A percentile compares a stretch with the other conserved stretches of the same genome.
Evolutionary conservation across 2,888 invertebrate species (phyloP).

Genomic region (Sialis lutaria): DNA sequence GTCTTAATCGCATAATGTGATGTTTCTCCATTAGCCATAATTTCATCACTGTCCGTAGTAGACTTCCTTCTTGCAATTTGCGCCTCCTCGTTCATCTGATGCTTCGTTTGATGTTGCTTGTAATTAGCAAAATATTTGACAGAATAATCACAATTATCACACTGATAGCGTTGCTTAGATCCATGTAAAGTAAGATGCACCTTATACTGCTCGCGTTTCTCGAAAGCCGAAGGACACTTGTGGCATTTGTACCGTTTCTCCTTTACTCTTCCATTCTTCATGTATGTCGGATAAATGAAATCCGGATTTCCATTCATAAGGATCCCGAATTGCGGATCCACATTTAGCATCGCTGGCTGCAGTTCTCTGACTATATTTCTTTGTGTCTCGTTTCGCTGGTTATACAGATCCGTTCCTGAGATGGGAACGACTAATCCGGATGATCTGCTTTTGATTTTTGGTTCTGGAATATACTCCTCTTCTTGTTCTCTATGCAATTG

Average conservation of each 20-base stretch:
- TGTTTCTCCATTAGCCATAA: conserved; percentile 9
- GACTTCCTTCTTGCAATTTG: conserved; percentile 32
- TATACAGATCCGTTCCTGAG: conserved; percentile 47
- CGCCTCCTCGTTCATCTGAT: conserved; percentile 52
- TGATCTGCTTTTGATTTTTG: conserved; percentile 14
- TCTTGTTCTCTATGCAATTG: conserved; percentile 18
- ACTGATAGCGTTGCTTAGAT: conserved; percentile 64
- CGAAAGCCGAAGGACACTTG: conserved; percentile 77
- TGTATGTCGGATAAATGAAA: conserved; percentile 55
- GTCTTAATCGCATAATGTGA: conserved; percentile 14
- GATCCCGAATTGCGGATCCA: conserved; percentile 49
- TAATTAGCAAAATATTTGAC: conserved; percentile 75
- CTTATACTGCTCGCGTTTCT: conserved; percentile 69
- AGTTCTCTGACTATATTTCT: conserved; percentile 1
- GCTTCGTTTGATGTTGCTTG: conserved; percentile 65
- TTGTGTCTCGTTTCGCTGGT: conserved; percentile 38
- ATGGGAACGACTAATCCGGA: conserved; percentile 31
- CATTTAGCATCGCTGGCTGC: conserved; percentile 26
- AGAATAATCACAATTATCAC: conserved; percentile 73
- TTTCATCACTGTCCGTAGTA: conserved; percentile 10
- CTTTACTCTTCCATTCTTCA: conserved; percentile 56
- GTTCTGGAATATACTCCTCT: conserved; percentile 21
- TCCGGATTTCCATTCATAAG: conserved; percentile 59
- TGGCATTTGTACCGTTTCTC: conserved; percentile 68
- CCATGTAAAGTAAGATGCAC: conserved; percentile 70